A percentile compares a stretch with the other conserved stretches of the same genome.
phyloP scores from a whole-genome alignment of 2,797 vertebrate genomes.

The Apogon talboti region DNA sequence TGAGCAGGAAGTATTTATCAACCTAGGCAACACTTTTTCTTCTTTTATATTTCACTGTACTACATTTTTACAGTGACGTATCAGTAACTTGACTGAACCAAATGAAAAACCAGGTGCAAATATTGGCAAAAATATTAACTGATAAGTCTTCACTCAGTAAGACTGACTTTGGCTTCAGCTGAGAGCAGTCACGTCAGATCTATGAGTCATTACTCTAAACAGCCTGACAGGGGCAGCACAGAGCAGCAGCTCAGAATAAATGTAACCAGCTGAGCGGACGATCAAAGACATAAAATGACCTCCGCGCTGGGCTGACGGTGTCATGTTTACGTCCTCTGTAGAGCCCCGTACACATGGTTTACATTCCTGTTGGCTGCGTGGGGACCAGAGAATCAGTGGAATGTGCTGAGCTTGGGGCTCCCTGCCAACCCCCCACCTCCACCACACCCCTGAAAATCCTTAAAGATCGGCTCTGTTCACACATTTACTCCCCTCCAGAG shows the following conservation, averaged over 20 bases:
- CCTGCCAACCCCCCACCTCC: constrained; percentile 11
- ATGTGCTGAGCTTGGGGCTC: constrained; percentile 46
- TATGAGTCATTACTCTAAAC: not conserved
- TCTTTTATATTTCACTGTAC: too few species aligned
- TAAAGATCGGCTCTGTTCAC: constrained; percentile 17
- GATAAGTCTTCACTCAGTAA: too few species aligned
- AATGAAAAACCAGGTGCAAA: too few species aligned
- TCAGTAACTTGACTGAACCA: too few species aligned
- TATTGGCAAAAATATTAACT: too few species aligned
- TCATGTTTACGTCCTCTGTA: constrained; percentile 13
- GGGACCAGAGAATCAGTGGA: constrained; percentile 44
- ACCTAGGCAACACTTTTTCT: too few species aligned
- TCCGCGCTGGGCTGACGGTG: not conserved
- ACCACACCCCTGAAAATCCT: constrained; percentile 12
- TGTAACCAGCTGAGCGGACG: constrained; percentile 1
- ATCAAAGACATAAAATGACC: constrained; percentile 10
- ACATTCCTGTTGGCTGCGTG: constrained; percentile 52
- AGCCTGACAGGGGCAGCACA: not conserved
- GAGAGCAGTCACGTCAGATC: not conserved
- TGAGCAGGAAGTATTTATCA: too few species aligned
- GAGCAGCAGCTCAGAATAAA: not conserved
- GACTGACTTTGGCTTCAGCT: not conserved
- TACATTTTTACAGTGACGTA: too few species aligned
- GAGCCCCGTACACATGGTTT: constrained; percentile 29
- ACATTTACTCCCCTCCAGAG: constrained; percentile 20